Base-by-base conservation (phyloP, 2,113 vertebrate genomes). In the Motacilla alba region DNA sequence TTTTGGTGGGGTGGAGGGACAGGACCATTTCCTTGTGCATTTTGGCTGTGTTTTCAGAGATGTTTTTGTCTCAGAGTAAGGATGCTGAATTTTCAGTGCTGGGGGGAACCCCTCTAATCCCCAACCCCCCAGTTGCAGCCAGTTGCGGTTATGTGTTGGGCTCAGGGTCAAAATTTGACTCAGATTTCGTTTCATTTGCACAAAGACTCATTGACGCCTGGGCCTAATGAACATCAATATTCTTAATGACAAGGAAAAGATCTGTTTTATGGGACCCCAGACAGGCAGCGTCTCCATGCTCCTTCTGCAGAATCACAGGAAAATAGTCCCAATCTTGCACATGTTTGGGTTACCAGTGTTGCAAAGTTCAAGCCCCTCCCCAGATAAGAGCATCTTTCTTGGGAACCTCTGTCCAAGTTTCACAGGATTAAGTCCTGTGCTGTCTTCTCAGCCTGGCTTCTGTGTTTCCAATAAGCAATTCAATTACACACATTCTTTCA, bases 151-250 rank as follows among this genome's bases (percentile, higher is more conserved):
- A 73, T 95, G 68, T 91, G 94, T 97, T 98, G 97, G 97, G 94
- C 98, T 98, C 97, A 97, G 98, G 99, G 99, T 99, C 99, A 99
- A 98, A 98, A 98, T 98, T 96, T 98, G 99, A 98, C 98, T 99
- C 99, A 97, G 97, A 98, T 99, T 99, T 99, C 99, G 97, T 98
- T 99, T 98, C 98, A 98, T 99, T 99, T 98, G 98, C 99, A 98
- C 98, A 98, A 99, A 98, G 99, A 99, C 99, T 99, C 98, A 96
- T 98, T 98, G 99, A 99, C 99, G 99, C 99, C 99, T 98, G 96
- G 92, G 97, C 97, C 97, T 98, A 97, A 98, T 98, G 98, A 98
- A 98, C 99, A 98, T 99, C 99, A 99, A 99, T 99, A 99, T 98
- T 97, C 98, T 98, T 98, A 98, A 98, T 98, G 99, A 99, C 98